Base-by-base conservation (phyloP, 2,797 vertebrate genomes). In the Sebastes matsubarae region DNA sequence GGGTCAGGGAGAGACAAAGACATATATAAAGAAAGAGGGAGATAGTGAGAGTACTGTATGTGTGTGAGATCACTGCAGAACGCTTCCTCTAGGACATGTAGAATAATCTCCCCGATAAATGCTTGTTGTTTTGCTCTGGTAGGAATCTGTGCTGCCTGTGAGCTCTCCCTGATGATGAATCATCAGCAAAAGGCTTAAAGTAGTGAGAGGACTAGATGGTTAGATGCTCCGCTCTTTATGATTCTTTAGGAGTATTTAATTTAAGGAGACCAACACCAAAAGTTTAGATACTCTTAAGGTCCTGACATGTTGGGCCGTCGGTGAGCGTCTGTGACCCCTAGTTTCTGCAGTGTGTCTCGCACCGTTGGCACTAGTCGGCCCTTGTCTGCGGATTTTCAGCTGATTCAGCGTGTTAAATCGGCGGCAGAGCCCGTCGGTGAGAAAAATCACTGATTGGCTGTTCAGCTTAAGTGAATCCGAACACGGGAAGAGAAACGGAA, bases 1-100 rank as follows among this genome's bases (percentile, higher is more conserved):
- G 69, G 70, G 68, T 74, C 78, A 78, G 36, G 10, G 34, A 32
- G 50, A 68, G 36, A 82, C 59, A 72, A 52, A 75, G 11, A 55
- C 16, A 66, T 27, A 79, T 50, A 66, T 14, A 34, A 32, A 20
- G 24, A 59, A 20, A 12, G 52, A 61, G 29, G 32, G 12, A 36
- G 14, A 61, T 2, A 54, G 16, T 30, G 36, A 16, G 57, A 18
- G 10, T 3, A 30, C 9, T 52, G 24, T 29, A 6, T 54, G 57
- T 66, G 30, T 25, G 78, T 80, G 57, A 25, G 66, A 77, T 72
- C 22, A 71, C 68, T 66, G 59, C 67, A 66, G 34, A 80, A 63
- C 16, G 14, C 72, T 68, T 82, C 74, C 86, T 85, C 61, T 16
- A 61, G 84, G 86, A 84, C 75, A 74, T n/a, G 75, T 55, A 61